Conservation (phyloP, 2,888 invertebrate species). For the Heterodera filipjevi region DNA sequence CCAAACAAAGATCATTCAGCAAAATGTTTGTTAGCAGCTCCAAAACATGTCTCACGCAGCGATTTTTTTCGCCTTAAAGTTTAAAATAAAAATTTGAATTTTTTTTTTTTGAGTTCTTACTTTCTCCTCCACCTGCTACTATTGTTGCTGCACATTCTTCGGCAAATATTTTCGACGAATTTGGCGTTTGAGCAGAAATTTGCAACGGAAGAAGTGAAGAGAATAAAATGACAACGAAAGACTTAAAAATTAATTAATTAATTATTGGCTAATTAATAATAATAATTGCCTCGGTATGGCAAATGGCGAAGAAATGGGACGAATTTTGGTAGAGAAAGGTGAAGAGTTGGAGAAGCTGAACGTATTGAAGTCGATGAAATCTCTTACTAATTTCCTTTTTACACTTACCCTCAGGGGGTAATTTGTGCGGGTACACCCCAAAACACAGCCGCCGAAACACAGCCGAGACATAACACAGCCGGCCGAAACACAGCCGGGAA, state of each 20-base stretch:
- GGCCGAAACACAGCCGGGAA: too few species aligned
- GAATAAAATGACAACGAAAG: slow-evolving; percentile 54
- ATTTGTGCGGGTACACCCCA: too few species aligned
- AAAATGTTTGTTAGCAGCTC: slow-evolving; percentile 91
- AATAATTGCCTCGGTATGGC: slow-evolving; percentile 43
- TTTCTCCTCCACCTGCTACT: neutral
- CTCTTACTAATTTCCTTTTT: neutral
- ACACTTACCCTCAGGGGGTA: slow-evolving; percentile 40
- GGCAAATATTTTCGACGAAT: neutral
- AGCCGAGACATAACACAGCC: too few species aligned
- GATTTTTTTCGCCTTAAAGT: slow-evolving; percentile 9
- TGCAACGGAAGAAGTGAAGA: slow-evolving; percentile 42
- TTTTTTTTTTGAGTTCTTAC: neutral
- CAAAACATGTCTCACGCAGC: slow-evolving; percentile 73
- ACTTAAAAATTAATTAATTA: neutral
- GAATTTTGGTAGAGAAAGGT: slow-evolving; percentile 87
- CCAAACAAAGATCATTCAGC: slow-evolving; percentile 82
- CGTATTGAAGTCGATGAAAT: neutral
- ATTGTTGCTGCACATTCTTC: slow-evolving; percentile 16
- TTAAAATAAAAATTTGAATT: neutral
- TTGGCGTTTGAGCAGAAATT: neutral
- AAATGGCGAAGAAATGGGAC: slow-evolving; percentile 43
- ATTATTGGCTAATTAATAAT: too few species aligned
- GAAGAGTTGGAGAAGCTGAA: slow-evolving; percentile 75
- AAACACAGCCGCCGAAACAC: too few species aligned